Conservation (phyloP, 2,888 invertebrate genomes). For the Calameuta filiformis region DNA sequence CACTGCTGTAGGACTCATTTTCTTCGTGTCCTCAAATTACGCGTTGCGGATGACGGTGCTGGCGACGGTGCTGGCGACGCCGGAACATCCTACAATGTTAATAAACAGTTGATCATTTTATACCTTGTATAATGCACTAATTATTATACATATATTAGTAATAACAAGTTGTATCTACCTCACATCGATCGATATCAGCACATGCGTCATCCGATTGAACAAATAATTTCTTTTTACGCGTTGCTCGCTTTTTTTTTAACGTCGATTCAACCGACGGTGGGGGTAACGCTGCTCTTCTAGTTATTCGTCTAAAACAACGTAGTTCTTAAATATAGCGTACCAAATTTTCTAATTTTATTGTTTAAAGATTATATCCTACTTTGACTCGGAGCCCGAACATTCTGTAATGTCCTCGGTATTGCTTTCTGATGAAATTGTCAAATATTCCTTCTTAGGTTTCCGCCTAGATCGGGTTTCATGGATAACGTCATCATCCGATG, state of each 20-base stretch:
- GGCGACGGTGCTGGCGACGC: conserved; percentile 28
- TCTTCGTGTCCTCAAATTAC: conserved; percentile 39
- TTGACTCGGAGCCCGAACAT: conserved; percentile 51
- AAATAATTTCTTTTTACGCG: conserved; percentile 49
- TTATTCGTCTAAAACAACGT: conserved; percentile 27
- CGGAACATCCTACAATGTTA: conserved; percentile 20
- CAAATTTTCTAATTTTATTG: not conserved
- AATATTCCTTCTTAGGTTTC: not conserved
- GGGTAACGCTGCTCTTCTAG: conserved; percentile 25
- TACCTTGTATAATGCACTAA: not conserved
- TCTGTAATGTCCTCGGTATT: conserved; percentile 34
- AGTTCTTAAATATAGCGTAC: not conserved
- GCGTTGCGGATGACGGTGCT: conserved; percentile 25
- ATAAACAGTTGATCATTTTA: not conserved
- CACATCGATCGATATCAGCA: conserved; percentile 44
- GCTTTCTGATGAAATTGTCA: not conserved
- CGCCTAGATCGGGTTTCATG: conserved; percentile 16
- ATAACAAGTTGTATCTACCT: conserved; percentile 28
- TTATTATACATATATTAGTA: not conserved
- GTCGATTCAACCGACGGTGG: conserved; percentile 22
- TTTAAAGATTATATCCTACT: conserved; percentile 31
- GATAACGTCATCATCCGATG: conserved; percentile 38
- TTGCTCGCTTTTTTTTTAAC: conserved; percentile 29
- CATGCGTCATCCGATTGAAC: conserved; percentile 38
- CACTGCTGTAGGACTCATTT: conserved; percentile 19